Evolutionary conservation across 2,888 invertebrate species (phyloP), one percentile per base, ranked within the genome.

Genomic region (Athrips mouffetella): DNA sequence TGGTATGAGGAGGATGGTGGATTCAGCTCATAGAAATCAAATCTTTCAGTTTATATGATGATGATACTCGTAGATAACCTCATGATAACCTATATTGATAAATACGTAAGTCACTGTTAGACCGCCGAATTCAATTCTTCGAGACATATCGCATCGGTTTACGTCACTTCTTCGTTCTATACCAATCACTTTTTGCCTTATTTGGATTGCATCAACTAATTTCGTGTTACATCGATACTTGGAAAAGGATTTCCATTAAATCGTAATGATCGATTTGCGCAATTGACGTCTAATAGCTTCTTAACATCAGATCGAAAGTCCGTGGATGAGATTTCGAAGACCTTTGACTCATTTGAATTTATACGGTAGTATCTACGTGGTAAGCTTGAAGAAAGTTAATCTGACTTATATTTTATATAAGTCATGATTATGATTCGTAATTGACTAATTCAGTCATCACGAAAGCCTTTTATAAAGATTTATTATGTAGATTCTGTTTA

Each of bases 191-290:
- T 70, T 73, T 76, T 72, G 66, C 65, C 60, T 70, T 73, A 73
- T 73, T 73, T 67, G 66, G 70, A 73, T 79, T 79, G 75, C 80
- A 75, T 72, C 74, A 78, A 71, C 72, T 72, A 68, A 75, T 77
- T 79, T 75, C 50, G 66, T 70, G 65, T 79, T 76, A 76, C 74
- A 77, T 75, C 72, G 71, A 67, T 70, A 70, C 63, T 65, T 65
- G 67, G 65, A 61, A 62, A 60, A 72, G 65, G 68, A 71, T 76
- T 76, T 72, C 72, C 72, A 78, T 76, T 72, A 73, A 75, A 70
- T 61, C 67, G 64, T 71, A 75, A 77, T 74, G 73, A 68, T 63
- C 63, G 58, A 54, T 73, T 76, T 76, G 65, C 73, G 78, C 70
- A 79, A 78, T 57, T 18, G 33, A 21, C n/a, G 31, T 21, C 59